These are phyloP conservation scores for Lasioglossum oenotherae DNA, from an alignment of 2,888 invertebrate species.

Conservation along the genomic window DNA sequence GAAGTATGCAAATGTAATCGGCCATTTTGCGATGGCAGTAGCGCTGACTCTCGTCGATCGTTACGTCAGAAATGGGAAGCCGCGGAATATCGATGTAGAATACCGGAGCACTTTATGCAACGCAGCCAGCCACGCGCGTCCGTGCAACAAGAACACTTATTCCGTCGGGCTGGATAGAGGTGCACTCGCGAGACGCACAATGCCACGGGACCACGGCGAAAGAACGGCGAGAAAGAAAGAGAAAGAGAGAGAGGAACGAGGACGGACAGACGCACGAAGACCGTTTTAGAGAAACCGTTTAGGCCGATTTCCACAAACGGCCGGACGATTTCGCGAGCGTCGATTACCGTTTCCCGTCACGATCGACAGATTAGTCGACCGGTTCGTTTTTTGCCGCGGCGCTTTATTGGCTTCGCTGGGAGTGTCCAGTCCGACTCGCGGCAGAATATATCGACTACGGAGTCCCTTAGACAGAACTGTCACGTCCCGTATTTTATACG, in stretches of 20 bases:
- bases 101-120: conserved; percentile 56
- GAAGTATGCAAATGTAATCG: neutral
- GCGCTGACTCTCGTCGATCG: conserved; percentile 12
- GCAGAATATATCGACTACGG: conserved; percentile 45
- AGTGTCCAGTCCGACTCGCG: conserved; percentile 36
- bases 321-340: conserved; percentile 59
- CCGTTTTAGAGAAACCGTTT: conserved; percentile 41
- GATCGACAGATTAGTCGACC: conserved; percentile 71
- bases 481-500: conserved; percentile 54
- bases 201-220: conserved; percentile 22
- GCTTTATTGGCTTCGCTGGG: conserved; percentile 39
- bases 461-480: conserved; percentile 44
- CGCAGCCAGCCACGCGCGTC: conserved; percentile 13
- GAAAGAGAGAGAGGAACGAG: neutral
- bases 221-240: too few species aligned
- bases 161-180: conserved; percentile 16
- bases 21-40: neutral
- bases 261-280: neutral
- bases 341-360: conserved; percentile 65
- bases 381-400: conserved; percentile 50
- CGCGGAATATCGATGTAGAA: conserved; percentile 45
- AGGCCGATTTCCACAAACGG: conserved; percentile 58
- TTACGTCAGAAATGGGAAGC: conserved; percentile 39
- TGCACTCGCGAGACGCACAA: conserved; percentile 14
- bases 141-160: conserved; percentile 38